Percentiles rank a stretch among this genome's conserved stretches.
phyloP scores from a whole-genome alignment of 2,888 invertebrate species.

The Dilophus febrilis region DNA sequence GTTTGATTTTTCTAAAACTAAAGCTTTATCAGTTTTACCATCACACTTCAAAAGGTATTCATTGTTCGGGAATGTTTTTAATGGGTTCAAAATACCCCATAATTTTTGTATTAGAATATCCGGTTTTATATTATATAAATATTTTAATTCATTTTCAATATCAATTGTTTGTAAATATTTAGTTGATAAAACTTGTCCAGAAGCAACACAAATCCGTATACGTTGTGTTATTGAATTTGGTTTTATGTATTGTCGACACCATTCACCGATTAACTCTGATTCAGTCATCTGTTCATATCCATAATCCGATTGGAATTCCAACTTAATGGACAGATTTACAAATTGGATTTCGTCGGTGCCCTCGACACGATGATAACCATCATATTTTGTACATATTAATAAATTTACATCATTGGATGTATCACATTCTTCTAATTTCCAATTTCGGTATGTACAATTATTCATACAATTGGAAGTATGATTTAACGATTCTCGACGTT shows the following conservation, averaged over 20 bases:
- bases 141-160: slow-evolving; percentile 8
- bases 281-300: slow-evolving; percentile 14
- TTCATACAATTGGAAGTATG: no score
- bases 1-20: no score
- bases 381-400: not conserved
- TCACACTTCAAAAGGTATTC: slow-evolving; percentile 10
- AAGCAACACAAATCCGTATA: slow-evolving; percentile 7
- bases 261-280: slow-evolving; percentile 13
- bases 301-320: slow-evolving; percentile 15
- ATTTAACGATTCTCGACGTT: no score
- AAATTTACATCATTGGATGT: no score
- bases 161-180: slow-evolving; percentile 7
- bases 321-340: slow-evolving; percentile 12
- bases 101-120: not conserved
- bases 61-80: slow-evolving; percentile 6
- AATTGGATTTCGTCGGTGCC: not conserved
- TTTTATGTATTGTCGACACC: slow-evolving; percentile 11
- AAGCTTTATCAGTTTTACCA: no score
- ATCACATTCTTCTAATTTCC: no score
- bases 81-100: slow-evolving; percentile 8
- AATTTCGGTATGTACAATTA: no score
- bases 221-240: slow-evolving; percentile 12
- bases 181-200: slow-evolving; percentile 8
- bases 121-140: slow-evolving; percentile 7
- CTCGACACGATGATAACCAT: not conserved